phyloP scores from a whole-genome alignment of 2,797 vertebrate genomes.

The Chelmon rostratus region DNA sequence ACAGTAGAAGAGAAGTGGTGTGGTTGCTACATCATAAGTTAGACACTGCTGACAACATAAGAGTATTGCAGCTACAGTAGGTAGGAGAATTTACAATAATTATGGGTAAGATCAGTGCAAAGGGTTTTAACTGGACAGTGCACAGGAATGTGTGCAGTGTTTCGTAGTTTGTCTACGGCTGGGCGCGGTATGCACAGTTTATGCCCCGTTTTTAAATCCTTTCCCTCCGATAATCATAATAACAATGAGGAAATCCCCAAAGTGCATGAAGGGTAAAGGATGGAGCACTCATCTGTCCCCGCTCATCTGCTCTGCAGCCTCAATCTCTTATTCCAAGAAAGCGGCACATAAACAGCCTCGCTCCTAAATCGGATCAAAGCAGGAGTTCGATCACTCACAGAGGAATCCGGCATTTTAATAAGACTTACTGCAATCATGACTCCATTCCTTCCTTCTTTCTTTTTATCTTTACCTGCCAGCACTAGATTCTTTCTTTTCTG shows the following conservation, averaged over 20 bases:
- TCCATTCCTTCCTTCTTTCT: not conserved
- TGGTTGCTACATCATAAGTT: too few species aligned
- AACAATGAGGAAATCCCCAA: constrained; percentile 50
- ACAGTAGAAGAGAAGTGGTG: too few species aligned
- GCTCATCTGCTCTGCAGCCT: constrained; percentile 55
- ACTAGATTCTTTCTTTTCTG: not conserved
- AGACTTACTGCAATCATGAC: constrained; percentile 1
- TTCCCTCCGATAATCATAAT: constrained; percentile 33
- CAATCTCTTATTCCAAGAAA: constrained; percentile 61
- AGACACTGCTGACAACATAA: not conserved
- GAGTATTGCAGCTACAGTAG: not conserved
- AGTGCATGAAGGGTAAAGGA: constrained; percentile 33
- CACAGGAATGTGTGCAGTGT: not conserved
- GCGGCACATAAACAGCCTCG: constrained; percentile 43
- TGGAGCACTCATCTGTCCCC: constrained; percentile 25
- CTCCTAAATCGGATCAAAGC: constrained; percentile 47
- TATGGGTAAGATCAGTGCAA: not conserved
- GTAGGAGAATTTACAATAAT: not conserved
- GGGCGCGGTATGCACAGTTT: constrained; percentile 22
- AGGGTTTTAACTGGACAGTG: not conserved
- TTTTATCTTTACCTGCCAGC: not conserved
- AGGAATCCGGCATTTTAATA: constrained; percentile 37
- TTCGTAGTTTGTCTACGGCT: not conserved
- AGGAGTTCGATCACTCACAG: constrained; percentile 35
- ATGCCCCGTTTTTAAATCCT: constrained; percentile 41